These are phyloP conservation scores for Acrobasis suavella DNA, from an alignment of 2,888 invertebrate genomes.

Conservation along the genomic window DNA sequence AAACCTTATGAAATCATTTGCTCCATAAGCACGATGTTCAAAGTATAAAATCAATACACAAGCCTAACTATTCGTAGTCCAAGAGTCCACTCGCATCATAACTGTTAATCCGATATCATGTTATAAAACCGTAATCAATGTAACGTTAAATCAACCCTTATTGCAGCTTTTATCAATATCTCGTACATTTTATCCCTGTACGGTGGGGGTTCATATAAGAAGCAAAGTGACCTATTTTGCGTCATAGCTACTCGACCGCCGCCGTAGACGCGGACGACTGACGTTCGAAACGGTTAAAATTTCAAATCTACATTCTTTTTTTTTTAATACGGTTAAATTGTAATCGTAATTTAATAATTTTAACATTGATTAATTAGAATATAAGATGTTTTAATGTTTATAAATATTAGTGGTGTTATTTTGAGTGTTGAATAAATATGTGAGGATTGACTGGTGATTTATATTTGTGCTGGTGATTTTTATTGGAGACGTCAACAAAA, in stretches of 20 bases:
- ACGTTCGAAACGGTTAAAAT: constrained; percentile 8
- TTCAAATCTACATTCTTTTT: constrained; percentile 10
- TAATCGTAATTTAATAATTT: neutral
- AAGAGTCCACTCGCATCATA: too few relatives aligned
- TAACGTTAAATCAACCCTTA: neutral
- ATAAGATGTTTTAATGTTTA: neutral
- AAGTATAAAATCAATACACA: too few relatives aligned
- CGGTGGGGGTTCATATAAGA: constrained; percentile 71
- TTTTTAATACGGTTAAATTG: neutral
- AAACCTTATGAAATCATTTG: too few relatives aligned
- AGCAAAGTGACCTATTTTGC: constrained; percentile 69
- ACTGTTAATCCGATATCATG: neutral
- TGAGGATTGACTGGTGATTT: constrained; percentile 29
- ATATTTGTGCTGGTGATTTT: constrained; percentile 24
- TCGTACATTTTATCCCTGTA: neutral
- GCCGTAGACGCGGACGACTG: constrained; percentile 34
- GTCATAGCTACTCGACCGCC: constrained; percentile 52
- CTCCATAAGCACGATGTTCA: too few relatives aligned
- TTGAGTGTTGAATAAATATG: constrained; percentile 27
- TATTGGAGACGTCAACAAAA: constrained; percentile 20
- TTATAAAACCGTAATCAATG: neutral
- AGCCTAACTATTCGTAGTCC: too few relatives aligned
- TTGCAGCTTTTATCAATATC: constrained; percentile 12
- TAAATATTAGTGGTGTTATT: neutral
- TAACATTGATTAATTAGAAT: neutral